Percentiles rank a stretch among this genome's conserved stretches.
phyloP scores from a whole-genome alignment of 2,113 vertebrate genomes.

The Pagrus major region DNA sequence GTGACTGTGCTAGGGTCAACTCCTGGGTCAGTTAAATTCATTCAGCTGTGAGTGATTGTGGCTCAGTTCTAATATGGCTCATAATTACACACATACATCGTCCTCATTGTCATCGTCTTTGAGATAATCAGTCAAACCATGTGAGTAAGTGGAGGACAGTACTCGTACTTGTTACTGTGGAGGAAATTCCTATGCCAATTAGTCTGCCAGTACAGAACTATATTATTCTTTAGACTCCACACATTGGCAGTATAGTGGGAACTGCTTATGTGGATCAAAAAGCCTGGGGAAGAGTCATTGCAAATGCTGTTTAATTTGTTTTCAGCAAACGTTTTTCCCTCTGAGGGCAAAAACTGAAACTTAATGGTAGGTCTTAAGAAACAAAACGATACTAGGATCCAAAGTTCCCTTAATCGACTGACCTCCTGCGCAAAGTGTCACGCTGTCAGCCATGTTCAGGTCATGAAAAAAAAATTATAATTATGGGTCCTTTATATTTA shows the following conservation, averaged over 20 bases:
- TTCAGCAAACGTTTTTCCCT: too few species aligned
- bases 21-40: conserved; percentile 72
- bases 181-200: background rate
- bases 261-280: too few species aligned
- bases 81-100: conserved; percentile 60
- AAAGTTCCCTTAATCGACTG: too few species aligned
- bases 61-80: conserved; percentile 69
- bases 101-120: conserved; percentile 41
- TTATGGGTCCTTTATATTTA: too few species aligned
- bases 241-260: conserved; percentile 9
- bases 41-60: conserved; percentile 71
- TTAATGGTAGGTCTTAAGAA: too few species aligned
- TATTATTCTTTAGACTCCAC: conserved; percentile 7
- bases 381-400: too few species aligned
- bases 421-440: too few species aligned
- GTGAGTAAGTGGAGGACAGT: conserved; percentile 3
- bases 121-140: conserved; percentile 49
- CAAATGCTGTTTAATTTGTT: too few species aligned
- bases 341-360: too few species aligned
- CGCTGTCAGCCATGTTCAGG: too few species aligned
- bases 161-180: background rate
- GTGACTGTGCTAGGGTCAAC: conserved; percentile 74
- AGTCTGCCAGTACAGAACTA: background rate
- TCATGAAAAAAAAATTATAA: too few species aligned
- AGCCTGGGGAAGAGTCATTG: too few species aligned